A percentile compares a stretch with the other conserved stretches of the same genome.
phyloP scores from a whole-genome alignment of 2,797 vertebrate species.

The Acestrorhynchus altus region DNA sequence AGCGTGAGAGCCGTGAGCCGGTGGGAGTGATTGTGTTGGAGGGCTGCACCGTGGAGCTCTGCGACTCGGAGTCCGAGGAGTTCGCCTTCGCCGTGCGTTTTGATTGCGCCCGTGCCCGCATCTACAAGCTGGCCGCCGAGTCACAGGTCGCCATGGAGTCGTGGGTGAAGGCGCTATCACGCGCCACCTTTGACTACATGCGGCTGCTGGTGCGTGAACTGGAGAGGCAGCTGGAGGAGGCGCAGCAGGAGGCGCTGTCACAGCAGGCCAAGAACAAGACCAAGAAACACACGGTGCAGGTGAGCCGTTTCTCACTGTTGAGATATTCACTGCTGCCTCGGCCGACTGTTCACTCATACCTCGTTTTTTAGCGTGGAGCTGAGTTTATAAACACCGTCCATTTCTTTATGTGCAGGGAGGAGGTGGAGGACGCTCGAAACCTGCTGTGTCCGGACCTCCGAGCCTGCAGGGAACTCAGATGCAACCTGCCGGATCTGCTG shows the following conservation, averaged over 20 bases:
- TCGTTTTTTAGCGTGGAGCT: no score
- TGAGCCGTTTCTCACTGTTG: neutral
- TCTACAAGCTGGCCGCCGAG: slow-evolving; percentile 92
- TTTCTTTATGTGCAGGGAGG: neutral
- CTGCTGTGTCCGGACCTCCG: neutral
- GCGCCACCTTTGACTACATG: slow-evolving; percentile 96
- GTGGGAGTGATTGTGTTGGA: slow-evolving; percentile 94
- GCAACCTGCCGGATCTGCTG: neutral
- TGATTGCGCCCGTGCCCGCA: slow-evolving; percentile 80
- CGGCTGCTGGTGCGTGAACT: slow-evolving; percentile 93
- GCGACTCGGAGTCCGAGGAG: slow-evolving; percentile 84
- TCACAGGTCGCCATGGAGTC: slow-evolving; percentile 91
- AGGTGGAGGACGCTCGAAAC: neutral
- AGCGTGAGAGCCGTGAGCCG: slow-evolving; percentile 88
- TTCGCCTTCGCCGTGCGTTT: slow-evolving; percentile 93
- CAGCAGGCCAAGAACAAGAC: slow-evolving; percentile 56
- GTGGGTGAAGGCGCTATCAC: slow-evolving; percentile 94
- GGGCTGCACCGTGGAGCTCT: slow-evolving; percentile 96
- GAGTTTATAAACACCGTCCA: no score
- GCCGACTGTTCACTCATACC: no score
- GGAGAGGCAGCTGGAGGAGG: slow-evolving; percentile 91
- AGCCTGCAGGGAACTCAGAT: neutral
- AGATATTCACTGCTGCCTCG: no score
- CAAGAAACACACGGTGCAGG: slow-evolving; percentile 37
- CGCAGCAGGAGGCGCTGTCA: slow-evolving; percentile 68